A percentile compares a stretch with the other conserved stretches of the same genome.
Conservation (phyloP, 2,113 vertebrate species). For the Thunnus maccoyii region DNA sequence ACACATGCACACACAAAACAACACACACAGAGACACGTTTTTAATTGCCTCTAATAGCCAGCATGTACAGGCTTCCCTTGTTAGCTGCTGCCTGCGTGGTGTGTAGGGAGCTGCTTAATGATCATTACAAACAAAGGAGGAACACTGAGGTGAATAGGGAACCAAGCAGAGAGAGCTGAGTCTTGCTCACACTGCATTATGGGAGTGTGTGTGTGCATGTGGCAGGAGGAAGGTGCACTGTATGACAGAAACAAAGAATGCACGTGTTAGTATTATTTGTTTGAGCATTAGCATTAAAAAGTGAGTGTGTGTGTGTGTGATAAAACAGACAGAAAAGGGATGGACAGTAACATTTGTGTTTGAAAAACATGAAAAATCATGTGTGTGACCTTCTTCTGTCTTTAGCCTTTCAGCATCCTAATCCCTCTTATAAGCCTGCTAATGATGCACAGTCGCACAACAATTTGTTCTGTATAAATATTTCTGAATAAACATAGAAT, state of each 20-base stretch:
- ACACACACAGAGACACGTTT: conserved; percentile 15
- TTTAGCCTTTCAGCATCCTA: conserved; percentile 3
- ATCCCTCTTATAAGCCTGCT: background rate
- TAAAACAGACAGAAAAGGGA: no score
- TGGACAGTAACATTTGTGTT: background rate
- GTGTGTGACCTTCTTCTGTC: background rate
- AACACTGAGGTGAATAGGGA: conserved; percentile 44
- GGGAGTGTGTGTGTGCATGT: background rate
- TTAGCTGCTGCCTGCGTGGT: conserved; percentile 36
- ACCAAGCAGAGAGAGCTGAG: conserved; percentile 22
- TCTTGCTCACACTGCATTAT: conserved; percentile 4
- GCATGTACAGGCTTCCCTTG: conserved; percentile 53
- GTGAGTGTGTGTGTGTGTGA: background rate
- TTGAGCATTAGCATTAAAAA: conserved; percentile 1
- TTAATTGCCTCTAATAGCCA: conserved; percentile 59
- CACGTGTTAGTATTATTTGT: conserved; percentile 23
- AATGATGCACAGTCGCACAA: background rate
- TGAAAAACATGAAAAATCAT: background rate
- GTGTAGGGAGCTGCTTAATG: conserved; percentile 55
- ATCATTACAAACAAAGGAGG: conserved; percentile 50
- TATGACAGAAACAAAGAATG: conserved; percentile 23
- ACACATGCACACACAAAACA: background rate
- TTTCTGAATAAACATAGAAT: conserved; percentile 14
- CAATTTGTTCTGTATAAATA: conserved; percentile 22
- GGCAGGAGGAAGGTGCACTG: background rate